Evolutionary conservation across 2,888 invertebrate genomes (phyloP).

Genomic region (Xiphydria camelus): DNA sequence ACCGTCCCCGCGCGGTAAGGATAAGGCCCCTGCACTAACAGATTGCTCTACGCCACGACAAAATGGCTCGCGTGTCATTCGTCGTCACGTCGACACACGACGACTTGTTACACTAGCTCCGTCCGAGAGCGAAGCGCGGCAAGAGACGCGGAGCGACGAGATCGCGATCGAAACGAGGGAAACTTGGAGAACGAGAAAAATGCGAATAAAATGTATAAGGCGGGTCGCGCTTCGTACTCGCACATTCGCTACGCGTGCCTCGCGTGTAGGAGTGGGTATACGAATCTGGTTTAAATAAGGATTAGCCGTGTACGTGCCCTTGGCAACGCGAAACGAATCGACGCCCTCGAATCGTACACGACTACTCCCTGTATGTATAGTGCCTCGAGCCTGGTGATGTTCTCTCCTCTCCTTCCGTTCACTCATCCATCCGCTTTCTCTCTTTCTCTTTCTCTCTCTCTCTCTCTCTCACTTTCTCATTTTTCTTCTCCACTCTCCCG

Average conservation of each 20-base stretch:
- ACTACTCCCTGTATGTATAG: constrained; percentile 12
- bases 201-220: no score
- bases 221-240: not conserved
- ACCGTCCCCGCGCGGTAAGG: constrained; percentile 50
- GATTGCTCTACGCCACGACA: constrained; percentile 56
- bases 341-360: not conserved
- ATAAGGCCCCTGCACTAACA: constrained; percentile 59
- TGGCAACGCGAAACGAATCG: constrained; percentile 2
- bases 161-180: no score
- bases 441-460: not conserved
- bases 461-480: constrained; percentile 3
- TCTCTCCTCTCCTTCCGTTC: no score
- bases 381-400: constrained; percentile 22
- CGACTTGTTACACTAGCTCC: not conserved
- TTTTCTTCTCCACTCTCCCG: constrained; percentile 10
- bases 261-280: constrained; percentile 16
- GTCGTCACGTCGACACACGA: constrained; percentile 7
- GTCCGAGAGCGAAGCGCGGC: not conserved
- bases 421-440: constrained; percentile 4
- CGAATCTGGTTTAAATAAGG: constrained; percentile 22
- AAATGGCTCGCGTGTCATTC: constrained; percentile 28
- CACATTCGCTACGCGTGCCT: not conserved
- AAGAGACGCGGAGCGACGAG: no score
- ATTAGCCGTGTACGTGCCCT: constrained; percentile 17
- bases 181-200: no score